Evolutionary conservation across 2,888 invertebrate species (phyloP), one percentile per base, ranked within the genome.

Genomic region (Agrochola circellaris): DNA sequence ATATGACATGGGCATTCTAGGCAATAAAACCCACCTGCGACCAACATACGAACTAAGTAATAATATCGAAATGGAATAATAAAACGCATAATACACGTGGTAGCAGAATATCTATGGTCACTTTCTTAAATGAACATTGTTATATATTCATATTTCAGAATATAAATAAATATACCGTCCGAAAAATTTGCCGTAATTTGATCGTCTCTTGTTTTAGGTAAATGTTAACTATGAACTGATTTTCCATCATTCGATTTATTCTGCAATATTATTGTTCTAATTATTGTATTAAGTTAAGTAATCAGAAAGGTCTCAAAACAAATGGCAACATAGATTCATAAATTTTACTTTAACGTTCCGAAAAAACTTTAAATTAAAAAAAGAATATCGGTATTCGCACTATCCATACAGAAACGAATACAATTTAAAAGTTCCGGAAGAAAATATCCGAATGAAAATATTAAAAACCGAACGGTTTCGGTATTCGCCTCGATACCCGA

Each of bases 401-500:
- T 51, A 65, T 79, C 51, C 75, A 75, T 45, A 64, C 82, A 68
- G 34, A 68, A 81, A 68, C 67, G 75, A 75, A 79, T 68, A 75
- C 82, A 75, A 81, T 81, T 79, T 81, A 81, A 79, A 79, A 75
- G 51, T 45, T 79, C 64, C 75, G 51, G 58, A 79, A 79, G 82
- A 81, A 79, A 79, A 79, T 81, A 81, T 68, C 51, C 64, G 68
- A 75, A 81, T 68, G 68, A 81, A 75, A 81, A 65, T 68, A 75
- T 81, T 79, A 81, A 79, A 79, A 81, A 81, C 11, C 26, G 58
- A 81, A 54, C 51, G 60, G 34, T 38, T 54, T 38, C 60, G 67
- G 15, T 34, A 26, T 34, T 48, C 81, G 67, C 51, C 62, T 56
- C 75, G 51, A 58, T 67, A 42, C 26, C 34, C 61, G 23, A 68